These are phyloP conservation scores for Mycogona germanica DNA, from an alignment of 2,888 invertebrate genomes.

Conservation along the genomic window DNA sequence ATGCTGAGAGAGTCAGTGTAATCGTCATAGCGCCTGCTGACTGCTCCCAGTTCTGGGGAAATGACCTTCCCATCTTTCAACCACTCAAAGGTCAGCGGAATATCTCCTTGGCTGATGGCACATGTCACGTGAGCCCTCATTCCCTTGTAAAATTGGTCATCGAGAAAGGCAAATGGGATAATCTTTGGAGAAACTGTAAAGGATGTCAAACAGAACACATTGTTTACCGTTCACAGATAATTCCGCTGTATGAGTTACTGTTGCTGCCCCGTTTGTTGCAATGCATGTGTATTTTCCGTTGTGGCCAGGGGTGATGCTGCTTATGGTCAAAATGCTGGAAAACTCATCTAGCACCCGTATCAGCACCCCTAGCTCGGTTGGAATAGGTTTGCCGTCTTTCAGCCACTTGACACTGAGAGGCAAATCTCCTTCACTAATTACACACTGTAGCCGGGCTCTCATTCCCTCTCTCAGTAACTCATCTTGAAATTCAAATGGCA, in stretches of 20 bases:
- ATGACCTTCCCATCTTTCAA: constrained; percentile 18
- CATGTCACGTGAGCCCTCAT: constrained; percentile 23
- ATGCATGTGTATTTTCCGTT: constrained; percentile 66
- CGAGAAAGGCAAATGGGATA: constrained; percentile 57
- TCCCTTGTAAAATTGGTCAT: constrained; percentile 38
- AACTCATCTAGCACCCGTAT: constrained; percentile 44
- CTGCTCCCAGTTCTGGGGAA: constrained; percentile 22
- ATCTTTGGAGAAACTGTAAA: constrained; percentile 54
- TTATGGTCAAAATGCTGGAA: constrained; percentile 63
- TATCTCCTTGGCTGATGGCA: constrained; percentile 20
- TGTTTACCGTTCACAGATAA: constrained; percentile 67
- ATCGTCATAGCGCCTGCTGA: constrained; percentile 23
- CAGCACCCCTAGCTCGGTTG: constrained; percentile 26
- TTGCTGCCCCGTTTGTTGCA: constrained; percentile 63
- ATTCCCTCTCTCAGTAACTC: constrained; percentile 14
- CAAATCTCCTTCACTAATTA: constrained; percentile 65
- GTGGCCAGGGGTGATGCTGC: constrained; percentile 58
- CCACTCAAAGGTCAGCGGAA: constrained; percentile 19
- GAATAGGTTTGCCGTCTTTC: constrained; percentile 56
- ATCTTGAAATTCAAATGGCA: constrained; percentile 23
- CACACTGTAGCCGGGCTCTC: constrained; percentile 48
- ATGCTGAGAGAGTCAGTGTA: constrained; percentile 26
- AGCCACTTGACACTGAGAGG: constrained; percentile 69
- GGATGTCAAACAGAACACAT: constrained; percentile 11
- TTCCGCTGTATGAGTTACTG: constrained; percentile 64